Conservation (phyloP, 2,888 invertebrate genomes). For the Cantharis nigra region DNA sequence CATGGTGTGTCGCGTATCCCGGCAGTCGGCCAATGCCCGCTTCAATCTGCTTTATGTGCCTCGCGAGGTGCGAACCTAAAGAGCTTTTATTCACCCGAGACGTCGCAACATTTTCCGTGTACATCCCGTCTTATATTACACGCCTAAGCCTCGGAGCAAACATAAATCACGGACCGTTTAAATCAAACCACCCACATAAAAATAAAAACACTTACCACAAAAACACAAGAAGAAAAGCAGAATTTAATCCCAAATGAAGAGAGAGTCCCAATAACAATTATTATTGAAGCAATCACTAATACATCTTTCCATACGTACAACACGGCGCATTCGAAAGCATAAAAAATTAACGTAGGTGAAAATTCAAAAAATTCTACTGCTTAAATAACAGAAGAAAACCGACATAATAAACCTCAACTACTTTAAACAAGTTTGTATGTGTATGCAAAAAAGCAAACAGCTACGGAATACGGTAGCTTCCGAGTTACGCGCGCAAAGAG, state of each 20-base stretch:
- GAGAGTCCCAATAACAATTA: neutral
- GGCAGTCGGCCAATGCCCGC: slow-evolving; percentile 42
- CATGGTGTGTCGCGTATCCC: slow-evolving; percentile 37
- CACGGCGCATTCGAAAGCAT: neutral
- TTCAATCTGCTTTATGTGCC: slow-evolving; percentile 38
- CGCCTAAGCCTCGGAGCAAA: neutral
- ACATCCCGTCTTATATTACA: slow-evolving; percentile 12
- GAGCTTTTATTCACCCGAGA: slow-evolving; percentile 38
- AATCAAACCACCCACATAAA: neutral
- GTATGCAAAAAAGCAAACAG: neutral
- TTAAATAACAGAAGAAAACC: neutral
- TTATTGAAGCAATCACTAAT: neutral
- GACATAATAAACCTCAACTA: neutral
- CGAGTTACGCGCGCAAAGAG: slow-evolving; percentile 29
- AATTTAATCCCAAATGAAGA: slow-evolving; percentile 31
- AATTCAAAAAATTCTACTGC: neutral
- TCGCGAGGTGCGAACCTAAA: slow-evolving; percentile 36
- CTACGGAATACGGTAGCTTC: slow-evolving; percentile 23
- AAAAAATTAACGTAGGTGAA: neutral
- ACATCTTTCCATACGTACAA: neutral
- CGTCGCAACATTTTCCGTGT: slow-evolving; percentile 31
- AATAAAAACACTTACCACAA: slow-evolving; percentile 20
- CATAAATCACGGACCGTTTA: neutral
- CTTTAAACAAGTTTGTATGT: neutral
- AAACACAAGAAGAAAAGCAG: slow-evolving; percentile 20